These are phyloP conservation scores for Brachirus orientalis DNA, from an alignment of 2,113 vertebrate genomes.

Conservation along the genomic window DNA sequence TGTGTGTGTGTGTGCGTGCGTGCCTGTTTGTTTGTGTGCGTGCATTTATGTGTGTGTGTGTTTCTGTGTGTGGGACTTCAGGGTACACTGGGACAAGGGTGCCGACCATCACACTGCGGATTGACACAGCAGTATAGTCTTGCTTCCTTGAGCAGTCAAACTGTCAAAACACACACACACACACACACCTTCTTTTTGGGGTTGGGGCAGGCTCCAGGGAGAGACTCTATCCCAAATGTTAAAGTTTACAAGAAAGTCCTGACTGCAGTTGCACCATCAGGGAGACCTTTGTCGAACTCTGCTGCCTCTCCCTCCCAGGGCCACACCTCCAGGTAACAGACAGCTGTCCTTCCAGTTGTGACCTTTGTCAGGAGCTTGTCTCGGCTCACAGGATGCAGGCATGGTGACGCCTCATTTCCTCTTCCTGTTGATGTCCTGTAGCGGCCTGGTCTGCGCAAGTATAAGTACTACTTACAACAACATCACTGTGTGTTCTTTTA, in stretches of 20 bases:
- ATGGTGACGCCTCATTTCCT: slow-evolving; percentile 55
- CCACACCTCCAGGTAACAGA: slow-evolving; percentile 58
- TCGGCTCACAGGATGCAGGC: slow-evolving; percentile 57
- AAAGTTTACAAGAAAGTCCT: slow-evolving; percentile 75
- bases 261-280: slow-evolving; percentile 49
- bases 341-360: slow-evolving; percentile 59
- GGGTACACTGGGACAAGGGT: slow-evolving; percentile 46
- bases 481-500: slow-evolving; percentile 88
- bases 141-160: slow-evolving; percentile 49
- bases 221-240: slow-evolving; percentile 40
- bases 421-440: slow-evolving; percentile 72
- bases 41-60: slow-evolving; percentile 16
- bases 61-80: slow-evolving; percentile 13
- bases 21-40: not conserved
- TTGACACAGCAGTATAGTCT: slow-evolving; percentile 18
- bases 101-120: slow-evolving; percentile 16
- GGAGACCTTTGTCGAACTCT: slow-evolving; percentile 52
- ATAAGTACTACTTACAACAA: slow-evolving; percentile 81
- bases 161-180: slow-evolving; percentile 44
- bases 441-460: slow-evolving; percentile 65
- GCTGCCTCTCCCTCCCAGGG: slow-evolving; percentile 58
- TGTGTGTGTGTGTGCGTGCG: slow-evolving; percentile 27
- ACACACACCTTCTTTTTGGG: slow-evolving; percentile 35
- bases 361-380: slow-evolving; percentile 67
- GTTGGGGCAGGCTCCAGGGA: slow-evolving; percentile 43